These are phyloP conservation scores for Tringa solitaria DNA, from an alignment of 2,113 vertebrate species.

Conservation along the genomic window DNA sequence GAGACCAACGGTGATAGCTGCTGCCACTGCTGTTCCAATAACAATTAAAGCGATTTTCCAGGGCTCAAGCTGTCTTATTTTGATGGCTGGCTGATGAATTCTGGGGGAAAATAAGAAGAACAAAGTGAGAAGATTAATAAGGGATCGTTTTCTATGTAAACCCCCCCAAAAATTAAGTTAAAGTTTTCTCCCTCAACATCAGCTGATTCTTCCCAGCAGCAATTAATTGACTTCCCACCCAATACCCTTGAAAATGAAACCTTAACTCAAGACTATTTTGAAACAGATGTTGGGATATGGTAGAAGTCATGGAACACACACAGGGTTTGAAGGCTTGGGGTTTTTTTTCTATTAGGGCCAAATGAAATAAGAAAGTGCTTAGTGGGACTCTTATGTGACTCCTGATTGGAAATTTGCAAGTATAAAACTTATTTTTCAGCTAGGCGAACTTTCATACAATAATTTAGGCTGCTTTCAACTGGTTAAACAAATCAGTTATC, in stretches of 20 bases:
- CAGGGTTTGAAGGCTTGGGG: background rate
- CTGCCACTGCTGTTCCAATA: slow-evolving; percentile 20
- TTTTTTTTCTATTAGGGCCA: background rate
- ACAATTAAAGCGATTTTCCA: slow-evolving; percentile 55
- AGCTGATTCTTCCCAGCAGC: background rate
- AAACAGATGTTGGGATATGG: background rate
- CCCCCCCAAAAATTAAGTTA: rapidly evolving
- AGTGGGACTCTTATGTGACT: background rate
- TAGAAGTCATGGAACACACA: background rate
- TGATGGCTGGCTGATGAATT: slow-evolving; percentile 28
- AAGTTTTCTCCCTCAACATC: background rate
- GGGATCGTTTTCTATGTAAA: background rate
- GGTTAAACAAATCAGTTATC: background rate
- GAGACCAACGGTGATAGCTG: slow-evolving; percentile 59
- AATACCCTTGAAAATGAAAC: slow-evolving; percentile 10
- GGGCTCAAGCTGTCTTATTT: slow-evolving; percentile 58
- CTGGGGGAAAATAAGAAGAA: background rate
- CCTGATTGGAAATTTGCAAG: background rate
- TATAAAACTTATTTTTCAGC: background rate
- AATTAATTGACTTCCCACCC: background rate
- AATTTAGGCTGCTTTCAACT: background rate
- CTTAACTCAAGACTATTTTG: background rate
- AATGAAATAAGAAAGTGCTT: background rate
- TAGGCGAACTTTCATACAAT: background rate
- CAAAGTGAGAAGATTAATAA: background rate